Evolutionary conservation across 1,140 invertebrate species (phyloP).

Genomic region (Hypsibius dujardini): DNA sequence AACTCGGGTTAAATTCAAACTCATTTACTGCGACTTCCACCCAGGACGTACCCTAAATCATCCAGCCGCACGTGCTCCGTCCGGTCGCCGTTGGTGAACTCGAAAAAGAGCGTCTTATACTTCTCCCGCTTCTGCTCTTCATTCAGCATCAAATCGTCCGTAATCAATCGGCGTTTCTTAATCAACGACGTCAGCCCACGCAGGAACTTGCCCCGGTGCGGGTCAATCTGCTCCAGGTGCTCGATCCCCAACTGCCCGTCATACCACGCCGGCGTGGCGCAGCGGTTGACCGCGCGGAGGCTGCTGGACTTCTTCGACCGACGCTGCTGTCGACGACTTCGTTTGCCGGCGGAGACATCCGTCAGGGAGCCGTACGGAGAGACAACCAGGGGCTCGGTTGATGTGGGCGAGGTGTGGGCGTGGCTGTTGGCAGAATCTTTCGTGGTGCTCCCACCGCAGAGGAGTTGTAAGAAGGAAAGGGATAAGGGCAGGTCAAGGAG

Average conservation of each 20-base stretch:
- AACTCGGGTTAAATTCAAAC: background rate
- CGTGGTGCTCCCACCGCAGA: slow-evolving; percentile 46
- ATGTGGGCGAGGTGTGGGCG: slow-evolving; percentile 16
- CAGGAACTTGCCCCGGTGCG: slow-evolving; percentile 56
- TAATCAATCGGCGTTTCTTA: slow-evolving; percentile 29
- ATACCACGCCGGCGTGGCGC: slow-evolving; percentile 30
- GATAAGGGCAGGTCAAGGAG: slow-evolving; percentile 90
- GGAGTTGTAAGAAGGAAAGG: slow-evolving; percentile 76
- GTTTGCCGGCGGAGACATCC: slow-evolving; percentile 39
- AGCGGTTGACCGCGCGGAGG: background rate
- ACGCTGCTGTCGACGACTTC: slow-evolving; percentile 19
- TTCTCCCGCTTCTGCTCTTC: slow-evolving; percentile 25
- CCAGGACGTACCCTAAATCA: slow-evolving; percentile 44
- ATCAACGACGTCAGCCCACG: slow-evolving; percentile 43
- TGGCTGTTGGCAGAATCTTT: slow-evolving; percentile 10
- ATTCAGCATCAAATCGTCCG: slow-evolving; percentile 29
- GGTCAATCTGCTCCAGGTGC: slow-evolving; percentile 66
- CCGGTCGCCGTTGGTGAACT: slow-evolving; percentile 19
- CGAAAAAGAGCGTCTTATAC: background rate
- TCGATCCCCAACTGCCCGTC: slow-evolving; percentile 48
- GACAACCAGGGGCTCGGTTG: slow-evolving; percentile 35
- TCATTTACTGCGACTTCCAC: no score
- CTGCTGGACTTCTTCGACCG: background rate
- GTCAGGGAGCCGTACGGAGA: slow-evolving; percentile 46
- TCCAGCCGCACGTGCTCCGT: slow-evolving; percentile 42